phyloP scores from a whole-genome alignment of 2,888 invertebrate species.

The Halictus quadricinctus region DNA sequence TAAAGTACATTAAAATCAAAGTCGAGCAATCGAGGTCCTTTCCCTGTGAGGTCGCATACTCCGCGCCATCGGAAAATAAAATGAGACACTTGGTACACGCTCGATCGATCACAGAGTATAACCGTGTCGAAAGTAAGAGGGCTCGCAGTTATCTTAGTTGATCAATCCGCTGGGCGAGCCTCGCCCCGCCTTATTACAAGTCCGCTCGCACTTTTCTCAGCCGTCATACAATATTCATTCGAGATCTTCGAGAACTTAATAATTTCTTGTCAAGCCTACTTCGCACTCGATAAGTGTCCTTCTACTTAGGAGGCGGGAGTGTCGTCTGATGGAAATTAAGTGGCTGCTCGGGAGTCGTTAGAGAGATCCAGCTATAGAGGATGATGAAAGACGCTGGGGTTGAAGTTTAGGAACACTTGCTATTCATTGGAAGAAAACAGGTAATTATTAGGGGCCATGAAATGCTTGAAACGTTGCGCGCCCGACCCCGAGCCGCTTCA shows the following conservation, averaged over 20 bases:
- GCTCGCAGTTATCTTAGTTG: background rate
- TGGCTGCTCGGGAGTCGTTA: conserved; percentile 2
- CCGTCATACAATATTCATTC: conserved; percentile 13
- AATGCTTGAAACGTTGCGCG: background rate
- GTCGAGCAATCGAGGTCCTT: conserved; percentile 1
- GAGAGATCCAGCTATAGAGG: background rate
- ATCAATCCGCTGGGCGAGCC: background rate
- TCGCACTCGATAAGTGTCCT: conserved; percentile 4
- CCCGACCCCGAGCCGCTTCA: background rate
- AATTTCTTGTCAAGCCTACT: conserved; percentile 5
- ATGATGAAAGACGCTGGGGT: conserved; percentile 6
- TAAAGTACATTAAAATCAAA: conserved; percentile 1
- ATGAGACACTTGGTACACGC: background rate
- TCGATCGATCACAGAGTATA: background rate
- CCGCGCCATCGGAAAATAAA: background rate
- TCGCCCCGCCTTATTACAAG: background rate
- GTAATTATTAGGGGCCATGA: background rate
- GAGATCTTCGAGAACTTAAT: conserved; percentile 2
- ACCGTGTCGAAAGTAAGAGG: background rate
- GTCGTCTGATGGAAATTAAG: conserved; percentile 16
- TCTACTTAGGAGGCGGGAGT: conserved; percentile 5
- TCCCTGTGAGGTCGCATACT: background rate
- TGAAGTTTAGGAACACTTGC: background rate
- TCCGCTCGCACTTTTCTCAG: background rate
- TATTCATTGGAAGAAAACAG: conserved; percentile 3